Conservation (phyloP, 2,797 vertebrate genomes). For the Gallinago solitaria region DNA sequence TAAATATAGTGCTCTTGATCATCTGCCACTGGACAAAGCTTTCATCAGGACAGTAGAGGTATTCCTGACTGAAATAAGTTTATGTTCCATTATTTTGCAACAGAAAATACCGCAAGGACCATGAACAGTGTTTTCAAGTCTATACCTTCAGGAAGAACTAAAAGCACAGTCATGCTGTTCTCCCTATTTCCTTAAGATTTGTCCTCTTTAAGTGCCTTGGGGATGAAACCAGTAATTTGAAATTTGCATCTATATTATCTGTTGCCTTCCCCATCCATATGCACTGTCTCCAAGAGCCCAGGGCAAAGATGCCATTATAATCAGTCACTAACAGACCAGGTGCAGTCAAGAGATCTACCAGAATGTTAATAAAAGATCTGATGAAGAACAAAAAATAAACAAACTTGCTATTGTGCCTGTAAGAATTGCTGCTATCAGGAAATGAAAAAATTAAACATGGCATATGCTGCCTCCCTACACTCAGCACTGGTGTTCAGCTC, state of each 20-base stretch:
- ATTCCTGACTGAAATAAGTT: neutral
- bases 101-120: neutral
- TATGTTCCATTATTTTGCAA: fast-evolving
- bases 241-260: conserved; percentile 58
- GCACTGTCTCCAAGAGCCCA: neutral
- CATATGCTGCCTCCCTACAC: neutral
- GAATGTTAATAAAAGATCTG: conserved; percentile 65
- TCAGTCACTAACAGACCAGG: conserved; percentile 58
- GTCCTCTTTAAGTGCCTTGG: neutral
- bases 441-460: conserved; percentile 60
- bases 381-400: conserved; percentile 67
- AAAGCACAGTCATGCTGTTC: neutral
- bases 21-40: neutral
- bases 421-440: conserved; percentile 65
- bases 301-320: conserved; percentile 56
- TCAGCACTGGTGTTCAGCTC: neutral
- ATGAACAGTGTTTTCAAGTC: neutral
- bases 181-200: neutral
- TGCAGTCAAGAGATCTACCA: conserved; percentile 50
- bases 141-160: neutral
- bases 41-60: neutral
- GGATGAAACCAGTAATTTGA: neutral
- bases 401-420: conserved; percentile 44
- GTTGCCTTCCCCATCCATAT: conserved; percentile 34
- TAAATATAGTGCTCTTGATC: neutral